A percentile compares a stretch with the other conserved stretches of the same genome.
Conservation (phyloP, 2,888 invertebrate species). For the Spicauda simplicius region DNA sequence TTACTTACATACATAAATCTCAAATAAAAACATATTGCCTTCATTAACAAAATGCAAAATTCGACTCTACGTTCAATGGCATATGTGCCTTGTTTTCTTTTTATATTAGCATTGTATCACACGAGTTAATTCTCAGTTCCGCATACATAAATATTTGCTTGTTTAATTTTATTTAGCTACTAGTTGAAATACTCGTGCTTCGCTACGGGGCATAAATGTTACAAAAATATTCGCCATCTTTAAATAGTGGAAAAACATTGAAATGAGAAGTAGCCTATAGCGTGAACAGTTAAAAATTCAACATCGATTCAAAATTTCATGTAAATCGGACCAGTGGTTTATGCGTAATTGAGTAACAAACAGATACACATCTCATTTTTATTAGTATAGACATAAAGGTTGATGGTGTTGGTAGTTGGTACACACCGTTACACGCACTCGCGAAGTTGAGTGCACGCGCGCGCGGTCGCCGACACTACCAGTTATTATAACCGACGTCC, state of each 20-base stretch:
- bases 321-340: no score
- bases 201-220: no score
- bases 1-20: background rate
- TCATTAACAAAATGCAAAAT: background rate
- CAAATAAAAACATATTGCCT: background rate
- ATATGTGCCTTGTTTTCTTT: background rate
- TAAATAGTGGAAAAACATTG: no score
- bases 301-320: no score
- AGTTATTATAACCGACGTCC: slow-evolving; percentile 55
- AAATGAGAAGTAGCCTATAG: no score
- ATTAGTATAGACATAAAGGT: slow-evolving; percentile 43
- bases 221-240: no score
- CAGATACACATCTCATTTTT: no score
- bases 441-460: slow-evolving; percentile 78
- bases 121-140: background rate
- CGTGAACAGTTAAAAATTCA: no score
- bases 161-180: slow-evolving; percentile 37
- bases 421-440: slow-evolving; percentile 76
- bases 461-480: slow-evolving; percentile 78
- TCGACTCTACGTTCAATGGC: background rate
- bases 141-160: slow-evolving; percentile 6
- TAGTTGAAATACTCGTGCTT: no score
- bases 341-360: no score
- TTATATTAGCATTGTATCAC: background rate
- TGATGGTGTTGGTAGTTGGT: slow-evolving; percentile 48